phyloP scores from a whole-genome alignment of 2,888 invertebrate genomes.

The Mystacides longicornis region DNA sequence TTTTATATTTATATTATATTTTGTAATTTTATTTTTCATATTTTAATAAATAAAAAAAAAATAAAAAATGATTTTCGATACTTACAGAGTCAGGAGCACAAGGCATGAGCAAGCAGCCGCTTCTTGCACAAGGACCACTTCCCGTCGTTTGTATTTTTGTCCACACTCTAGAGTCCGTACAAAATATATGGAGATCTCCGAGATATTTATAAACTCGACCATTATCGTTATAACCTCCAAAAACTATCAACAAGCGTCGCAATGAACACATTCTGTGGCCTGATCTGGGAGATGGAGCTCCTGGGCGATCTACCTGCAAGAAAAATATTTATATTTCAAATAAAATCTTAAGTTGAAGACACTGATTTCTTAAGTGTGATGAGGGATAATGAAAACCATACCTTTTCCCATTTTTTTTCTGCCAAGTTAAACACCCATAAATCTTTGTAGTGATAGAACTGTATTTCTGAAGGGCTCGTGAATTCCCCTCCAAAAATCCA shows the following conservation, averaged over 20 bases:
- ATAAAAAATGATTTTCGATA: background rate
- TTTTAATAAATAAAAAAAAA: background rate
- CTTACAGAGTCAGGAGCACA: slow-evolving; percentile 38
- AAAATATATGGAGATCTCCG: slow-evolving; percentile 79
- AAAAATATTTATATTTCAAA: too few relatives aligned
- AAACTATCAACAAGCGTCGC: slow-evolving; percentile 73
- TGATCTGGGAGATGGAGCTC: slow-evolving; percentile 67
- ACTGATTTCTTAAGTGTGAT: too few relatives aligned
- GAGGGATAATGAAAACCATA: slow-evolving; percentile 35
- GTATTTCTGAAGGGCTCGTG: slow-evolving; percentile 81
- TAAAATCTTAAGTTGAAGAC: too few relatives aligned
- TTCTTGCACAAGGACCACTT: slow-evolving; percentile 65
- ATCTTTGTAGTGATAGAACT: slow-evolving; percentile 90
- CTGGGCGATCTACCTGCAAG: slow-evolving; percentile 36
- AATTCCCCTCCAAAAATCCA: slow-evolving; percentile 90
- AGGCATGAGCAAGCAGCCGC: slow-evolving; percentile 70
- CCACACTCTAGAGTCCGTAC: slow-evolving; percentile 75
- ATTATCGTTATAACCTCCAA: slow-evolving; percentile 91
- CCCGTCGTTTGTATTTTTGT: slow-evolving; percentile 59
- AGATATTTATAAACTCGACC: slow-evolving; percentile 79
- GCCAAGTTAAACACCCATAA: slow-evolving; percentile 79
- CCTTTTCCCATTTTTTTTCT: slow-evolving; percentile 78
- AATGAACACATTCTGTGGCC: slow-evolving; percentile 82
- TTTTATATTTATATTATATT: background rate
- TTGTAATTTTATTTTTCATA: background rate